Evolutionary conservation across 2,797 vertebrate species (phyloP), one percentile per base, ranked within the genome.

Genomic region (Cyclopterus lumpus): DNA sequence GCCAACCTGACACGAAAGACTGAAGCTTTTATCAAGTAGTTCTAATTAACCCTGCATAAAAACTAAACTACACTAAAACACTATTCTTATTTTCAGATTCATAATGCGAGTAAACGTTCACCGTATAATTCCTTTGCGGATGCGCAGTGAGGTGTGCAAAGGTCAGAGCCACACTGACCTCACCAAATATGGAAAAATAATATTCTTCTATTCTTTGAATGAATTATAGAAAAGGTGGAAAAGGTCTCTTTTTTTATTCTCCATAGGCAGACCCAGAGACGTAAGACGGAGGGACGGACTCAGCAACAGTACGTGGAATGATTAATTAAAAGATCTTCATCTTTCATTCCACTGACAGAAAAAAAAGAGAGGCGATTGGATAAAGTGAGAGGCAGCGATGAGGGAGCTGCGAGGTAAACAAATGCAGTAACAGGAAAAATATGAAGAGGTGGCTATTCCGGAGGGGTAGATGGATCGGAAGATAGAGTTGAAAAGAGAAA

Each of bases 251-350:
- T 8, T 10, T 7, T 14, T 20, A 16, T 6, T 18, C 18, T 67
- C 6, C 48, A 28, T 30, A 60, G 8, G 80, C 79, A 72, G 55
- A 86, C 83, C 67, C 63, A 14, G 67, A 77, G 73, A 86, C 82
- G 73, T 34, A 80, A 89, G 66, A 88, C 75, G 77, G 79, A 71
- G 42, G 75, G 57, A 60, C 81, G 46, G 66, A 65, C 85, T 88
- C 69, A 49, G 82, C 81, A 88, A 85, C 73, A 83, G 86, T 55
- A 86, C 85, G 86, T 73, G 87, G 88, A 86, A 85, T 90, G 93
- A 94, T 94, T 94, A 95, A 95, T 95, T 95, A 28, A 93, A 95
- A 95, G 93, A 95, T 94, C 87, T 90, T 84, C 94, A 95, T 95
- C 95, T 77, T 77, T 77, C 69, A 86, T 88, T 90, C 84, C 78